Percentiles rank a stretch among this genome's conserved stretches.
phyloP scores from a whole-genome alignment of 1,140 invertebrate species.

The Lordiphosa collinella region DNA sequence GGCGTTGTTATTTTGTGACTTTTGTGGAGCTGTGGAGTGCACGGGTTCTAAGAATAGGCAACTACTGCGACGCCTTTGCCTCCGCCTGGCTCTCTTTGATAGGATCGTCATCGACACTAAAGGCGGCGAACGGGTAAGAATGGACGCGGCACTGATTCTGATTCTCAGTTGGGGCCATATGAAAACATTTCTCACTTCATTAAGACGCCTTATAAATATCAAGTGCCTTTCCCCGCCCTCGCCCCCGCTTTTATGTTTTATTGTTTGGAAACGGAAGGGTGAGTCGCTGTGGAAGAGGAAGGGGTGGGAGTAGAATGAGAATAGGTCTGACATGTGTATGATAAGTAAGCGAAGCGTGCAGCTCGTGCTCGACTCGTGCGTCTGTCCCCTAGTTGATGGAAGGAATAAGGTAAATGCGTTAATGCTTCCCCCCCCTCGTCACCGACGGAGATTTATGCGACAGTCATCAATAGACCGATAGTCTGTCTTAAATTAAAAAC shows the following conservation, averaged over 20 bases:
- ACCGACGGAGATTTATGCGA: slow-evolving; percentile 2
- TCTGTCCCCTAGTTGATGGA: slow-evolving; percentile 9
- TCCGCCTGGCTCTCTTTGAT: slow-evolving; percentile 1
- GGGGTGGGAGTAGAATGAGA: background rate
- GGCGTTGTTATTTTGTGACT: background rate
- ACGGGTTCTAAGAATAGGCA: slow-evolving; percentile 19
- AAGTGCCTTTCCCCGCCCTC: slow-evolving; percentile 10
- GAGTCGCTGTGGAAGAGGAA: background rate
- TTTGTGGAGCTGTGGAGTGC: background rate
- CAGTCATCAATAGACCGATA: slow-evolving; percentile 3
- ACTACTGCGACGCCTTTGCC: background rate
- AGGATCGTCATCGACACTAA: slow-evolving; percentile 12
- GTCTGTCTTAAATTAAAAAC: slow-evolving; percentile 2
- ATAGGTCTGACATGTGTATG: background rate
- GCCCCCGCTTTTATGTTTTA: slow-evolving; percentile 11
- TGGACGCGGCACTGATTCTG: slow-evolving; percentile 14
- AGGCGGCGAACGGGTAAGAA: slow-evolving; percentile 16
- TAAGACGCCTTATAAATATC: slow-evolving; percentile 34
- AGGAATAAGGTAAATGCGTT: slow-evolving; percentile 6
- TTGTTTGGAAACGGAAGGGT: slow-evolving; percentile 3
- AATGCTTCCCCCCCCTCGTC: background rate
- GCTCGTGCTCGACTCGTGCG: slow-evolving; percentile 5
- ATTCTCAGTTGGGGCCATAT: slow-evolving; percentile 8
- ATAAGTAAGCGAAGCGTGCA: slow-evolving; percentile 2
- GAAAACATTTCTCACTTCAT: slow-evolving; percentile 38